A percentile compares a stretch with the other conserved stretches of the same genome.
These are phyloP conservation scores for Tyto alba DNA, from an alignment of 2,113 vertebrate species.

Conservation along the genomic window DNA sequence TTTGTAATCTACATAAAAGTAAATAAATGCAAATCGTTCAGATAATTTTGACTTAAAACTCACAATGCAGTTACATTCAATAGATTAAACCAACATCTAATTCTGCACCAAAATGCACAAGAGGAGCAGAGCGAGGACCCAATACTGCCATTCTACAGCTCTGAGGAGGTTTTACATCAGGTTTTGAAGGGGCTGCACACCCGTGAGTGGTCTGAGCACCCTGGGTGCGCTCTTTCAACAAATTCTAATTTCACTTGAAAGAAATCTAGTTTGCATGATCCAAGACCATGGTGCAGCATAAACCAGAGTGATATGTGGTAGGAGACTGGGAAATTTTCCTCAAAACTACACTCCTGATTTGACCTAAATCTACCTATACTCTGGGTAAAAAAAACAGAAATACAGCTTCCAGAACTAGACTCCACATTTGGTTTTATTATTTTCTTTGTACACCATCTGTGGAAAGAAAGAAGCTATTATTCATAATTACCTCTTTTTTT, in stretches of 20 bases:
- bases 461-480: not conserved
- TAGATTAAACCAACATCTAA: not conserved
- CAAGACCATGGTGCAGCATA: not conserved
- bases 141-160: rapidly evolving
- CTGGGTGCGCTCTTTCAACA: not conserved
- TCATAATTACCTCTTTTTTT: not conserved
- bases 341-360: not conserved
- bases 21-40: not conserved
- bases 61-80: not conserved
- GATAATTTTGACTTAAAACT: not conserved
- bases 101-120: not conserved
- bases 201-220: rapidly evolving
- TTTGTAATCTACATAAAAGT: not conserved
- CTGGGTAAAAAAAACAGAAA: not conserved
- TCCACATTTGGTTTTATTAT: not conserved
- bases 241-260: not conserved
- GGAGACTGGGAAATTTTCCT: not conserved
- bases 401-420: not conserved
- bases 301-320: not conserved
- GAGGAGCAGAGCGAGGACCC: not conserved
- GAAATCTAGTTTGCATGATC: not conserved
- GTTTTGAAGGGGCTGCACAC: not conserved
- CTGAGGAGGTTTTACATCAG: not conserved
- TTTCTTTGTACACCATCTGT: not conserved
- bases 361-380: not conserved